phyloP scores from a whole-genome alignment of 1,140 invertebrate species.

The Asbolus verrucosus region DNA sequence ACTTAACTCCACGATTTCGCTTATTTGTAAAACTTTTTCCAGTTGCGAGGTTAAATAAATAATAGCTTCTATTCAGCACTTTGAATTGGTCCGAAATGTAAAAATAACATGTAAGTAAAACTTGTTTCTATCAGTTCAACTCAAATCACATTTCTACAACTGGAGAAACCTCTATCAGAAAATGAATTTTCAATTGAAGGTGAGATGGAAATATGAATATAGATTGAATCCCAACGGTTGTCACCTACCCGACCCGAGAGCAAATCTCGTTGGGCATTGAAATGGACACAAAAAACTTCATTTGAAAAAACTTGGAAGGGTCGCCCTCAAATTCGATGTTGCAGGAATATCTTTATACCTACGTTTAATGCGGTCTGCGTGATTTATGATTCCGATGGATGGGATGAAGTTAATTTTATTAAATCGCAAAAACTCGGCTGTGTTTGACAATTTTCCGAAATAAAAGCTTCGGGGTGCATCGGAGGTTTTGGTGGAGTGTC shows the following conservation, averaged over 20 bases:
- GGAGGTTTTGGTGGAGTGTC: conserved; percentile 12
- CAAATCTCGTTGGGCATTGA: conserved; percentile 41
- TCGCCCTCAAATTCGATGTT: neutral
- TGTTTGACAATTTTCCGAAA: conserved; percentile 11
- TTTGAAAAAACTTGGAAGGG: conserved; percentile 25
- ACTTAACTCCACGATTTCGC: too few species aligned
- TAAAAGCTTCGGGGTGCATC: conserved; percentile 12
- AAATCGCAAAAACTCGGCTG: conserved; percentile 1
- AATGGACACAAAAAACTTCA: conserved; percentile 37
- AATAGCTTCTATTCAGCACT: too few species aligned
- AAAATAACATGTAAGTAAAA: conserved; percentile 40
- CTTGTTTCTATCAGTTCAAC: conserved; percentile 35
- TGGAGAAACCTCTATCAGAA: conserved; percentile 11
- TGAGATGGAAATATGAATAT: conserved; percentile 52
- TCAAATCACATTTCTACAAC: conserved; percentile 40
- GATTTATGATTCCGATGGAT: conserved; percentile 22
- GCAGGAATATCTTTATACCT: conserved; percentile 23
- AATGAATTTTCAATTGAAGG: conserved; percentile 43
- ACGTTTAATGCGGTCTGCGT: conserved; percentile 24
- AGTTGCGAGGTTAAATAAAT: too few species aligned
- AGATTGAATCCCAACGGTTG: conserved; percentile 48
- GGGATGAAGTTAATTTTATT: conserved; percentile 22
- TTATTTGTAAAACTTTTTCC: too few species aligned
- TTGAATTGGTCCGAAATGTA: too few species aligned
- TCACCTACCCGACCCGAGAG: conserved; percentile 32